Percentiles rank a stretch among this genome's conserved stretches.
Conservation (phyloP, 2,888 invertebrate species). For the Drosophila robusta region DNA sequence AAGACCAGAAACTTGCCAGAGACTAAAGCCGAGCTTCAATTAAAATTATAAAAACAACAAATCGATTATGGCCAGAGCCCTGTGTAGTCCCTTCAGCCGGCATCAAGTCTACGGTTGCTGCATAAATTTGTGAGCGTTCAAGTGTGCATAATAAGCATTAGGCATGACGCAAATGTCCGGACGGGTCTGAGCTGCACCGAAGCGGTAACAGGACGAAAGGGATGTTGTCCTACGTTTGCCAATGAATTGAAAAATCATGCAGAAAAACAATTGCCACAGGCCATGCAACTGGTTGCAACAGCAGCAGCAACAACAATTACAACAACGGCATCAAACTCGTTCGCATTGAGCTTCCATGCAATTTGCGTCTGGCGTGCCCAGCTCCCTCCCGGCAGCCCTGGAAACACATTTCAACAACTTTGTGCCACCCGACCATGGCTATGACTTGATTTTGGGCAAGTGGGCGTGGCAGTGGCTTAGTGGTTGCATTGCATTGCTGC, state of each 20-base stretch:
- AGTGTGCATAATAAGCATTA: slow-evolving; percentile 74
- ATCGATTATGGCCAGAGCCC: slow-evolving; percentile 43
- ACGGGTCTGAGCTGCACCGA: neutral
- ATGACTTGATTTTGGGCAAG: slow-evolving; percentile 19
- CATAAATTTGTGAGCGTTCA: slow-evolving; percentile 65
- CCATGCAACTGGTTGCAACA: slow-evolving; percentile 54
- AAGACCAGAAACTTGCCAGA: neutral
- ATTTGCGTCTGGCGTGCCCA: slow-evolving; percentile 34
- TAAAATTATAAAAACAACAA: slow-evolving; percentile 76
- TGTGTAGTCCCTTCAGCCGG: slow-evolving; percentile 16
- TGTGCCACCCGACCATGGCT: slow-evolving; percentile 6
- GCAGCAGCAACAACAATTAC: neutral
- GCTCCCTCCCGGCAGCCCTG: neutral
- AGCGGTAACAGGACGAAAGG: neutral
- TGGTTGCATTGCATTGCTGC: slow-evolving; percentile 30
- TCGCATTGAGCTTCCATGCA: slow-evolving; percentile 37
- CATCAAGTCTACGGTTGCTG: slow-evolving; percentile 4
- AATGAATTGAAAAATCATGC: slow-evolving; percentile 62
- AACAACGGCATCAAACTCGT: slow-evolving; percentile 1
- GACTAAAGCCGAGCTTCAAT: slow-evolving; percentile 61
- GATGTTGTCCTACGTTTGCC: slow-evolving; percentile 7
- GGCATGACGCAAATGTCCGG: slow-evolving; percentile 30
- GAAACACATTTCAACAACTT: slow-evolving; percentile 33
- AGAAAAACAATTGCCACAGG: slow-evolving; percentile 44
- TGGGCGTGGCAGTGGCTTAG: slow-evolving; percentile 28